phyloP scores from a whole-genome alignment of 2,113 vertebrate species.

The Cromileptes altivelis region DNA sequence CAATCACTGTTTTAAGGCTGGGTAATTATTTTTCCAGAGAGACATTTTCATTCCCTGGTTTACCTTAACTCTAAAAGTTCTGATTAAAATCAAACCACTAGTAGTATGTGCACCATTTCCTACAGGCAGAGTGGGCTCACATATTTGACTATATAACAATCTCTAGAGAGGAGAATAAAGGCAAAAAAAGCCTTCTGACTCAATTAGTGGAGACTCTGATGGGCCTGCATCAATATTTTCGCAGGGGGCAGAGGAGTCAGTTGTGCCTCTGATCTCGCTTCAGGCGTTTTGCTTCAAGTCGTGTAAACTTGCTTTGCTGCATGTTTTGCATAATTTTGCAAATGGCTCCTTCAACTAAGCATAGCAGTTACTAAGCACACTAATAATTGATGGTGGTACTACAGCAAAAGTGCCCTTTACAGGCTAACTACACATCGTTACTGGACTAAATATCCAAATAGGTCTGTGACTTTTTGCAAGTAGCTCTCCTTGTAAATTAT shows the following conservation, averaged over 20 bases:
- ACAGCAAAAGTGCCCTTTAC: slow-evolving; percentile 23
- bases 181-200: slow-evolving; percentile 28
- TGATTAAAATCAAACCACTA: background rate
- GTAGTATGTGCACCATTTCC: background rate
- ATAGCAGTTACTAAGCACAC: slow-evolving; percentile 11
- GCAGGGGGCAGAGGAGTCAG: slow-evolving; percentile 30
- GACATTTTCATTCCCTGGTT: background rate
- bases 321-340: slow-evolving; percentile 58
- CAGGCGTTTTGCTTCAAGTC: slow-evolving; percentile 44
- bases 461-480: background rate
- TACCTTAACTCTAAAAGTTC: background rate
- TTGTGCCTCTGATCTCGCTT: slow-evolving; percentile 43
- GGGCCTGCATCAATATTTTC: slow-evolving; percentile 28
- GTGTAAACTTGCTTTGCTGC: slow-evolving; percentile 29
- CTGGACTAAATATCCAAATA: background rate
- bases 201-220: slow-evolving; percentile 19
- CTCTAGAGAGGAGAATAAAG: slow-evolving; percentile 21
- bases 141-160: slow-evolving; percentile 8
- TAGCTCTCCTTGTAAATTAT: background rate
- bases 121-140: slow-evolving; percentile 26
- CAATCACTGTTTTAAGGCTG: background rate
- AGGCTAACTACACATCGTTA: background rate
- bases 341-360: slow-evolving; percentile 22
- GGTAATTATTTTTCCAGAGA: slow-evolving; percentile 16
- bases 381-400: background rate